Percentiles rank a stretch among this genome's conserved stretches.
Conservation (phyloP, 2,797 vertebrate genomes). For the Megalops cyprinoides region DNA sequence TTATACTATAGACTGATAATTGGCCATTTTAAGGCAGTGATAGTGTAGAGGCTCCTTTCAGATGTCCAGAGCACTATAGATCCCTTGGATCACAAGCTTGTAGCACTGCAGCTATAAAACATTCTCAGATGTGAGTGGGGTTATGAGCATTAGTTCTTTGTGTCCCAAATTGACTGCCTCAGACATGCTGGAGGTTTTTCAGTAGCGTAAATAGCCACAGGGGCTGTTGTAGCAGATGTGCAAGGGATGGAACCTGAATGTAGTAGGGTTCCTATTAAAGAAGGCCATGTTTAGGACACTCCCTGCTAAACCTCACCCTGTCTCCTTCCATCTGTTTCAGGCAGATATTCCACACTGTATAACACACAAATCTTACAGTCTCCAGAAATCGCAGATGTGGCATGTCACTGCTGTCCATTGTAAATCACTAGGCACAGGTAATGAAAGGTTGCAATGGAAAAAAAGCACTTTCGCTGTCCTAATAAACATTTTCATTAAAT, state of each 20-base stretch:
- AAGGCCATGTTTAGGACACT: neutral
- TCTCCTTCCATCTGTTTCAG: neutral
- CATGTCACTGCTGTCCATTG: neutral
- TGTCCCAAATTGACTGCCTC: neutral
- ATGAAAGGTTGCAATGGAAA: neutral
- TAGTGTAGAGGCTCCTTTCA: too few relatives aligned
- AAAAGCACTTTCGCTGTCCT: slow-evolving; percentile 3
- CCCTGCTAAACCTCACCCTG: neutral
- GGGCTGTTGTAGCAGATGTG: neutral
- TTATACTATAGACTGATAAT: too few relatives aligned
- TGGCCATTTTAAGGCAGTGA: too few relatives aligned
- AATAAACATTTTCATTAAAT: slow-evolving; percentile 18
- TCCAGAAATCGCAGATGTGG: neutral
- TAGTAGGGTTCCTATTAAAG: neutral
- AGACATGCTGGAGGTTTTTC: slow-evolving; percentile 6
- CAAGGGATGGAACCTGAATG: neutral
- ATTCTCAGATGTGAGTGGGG: neutral
- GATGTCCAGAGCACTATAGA: too few relatives aligned
- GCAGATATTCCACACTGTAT: neutral
- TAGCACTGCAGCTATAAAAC: too few relatives aligned
- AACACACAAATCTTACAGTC: neutral
- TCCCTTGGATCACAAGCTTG: too few relatives aligned
- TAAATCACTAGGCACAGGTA: neutral
- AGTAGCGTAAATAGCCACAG: neutral
- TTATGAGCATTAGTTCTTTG: neutral